These are phyloP conservation scores for Ophiothrix spiculata DNA, from an alignment of 35 echinoderm and acorn worm species.

Conservation along the genomic window DNA sequence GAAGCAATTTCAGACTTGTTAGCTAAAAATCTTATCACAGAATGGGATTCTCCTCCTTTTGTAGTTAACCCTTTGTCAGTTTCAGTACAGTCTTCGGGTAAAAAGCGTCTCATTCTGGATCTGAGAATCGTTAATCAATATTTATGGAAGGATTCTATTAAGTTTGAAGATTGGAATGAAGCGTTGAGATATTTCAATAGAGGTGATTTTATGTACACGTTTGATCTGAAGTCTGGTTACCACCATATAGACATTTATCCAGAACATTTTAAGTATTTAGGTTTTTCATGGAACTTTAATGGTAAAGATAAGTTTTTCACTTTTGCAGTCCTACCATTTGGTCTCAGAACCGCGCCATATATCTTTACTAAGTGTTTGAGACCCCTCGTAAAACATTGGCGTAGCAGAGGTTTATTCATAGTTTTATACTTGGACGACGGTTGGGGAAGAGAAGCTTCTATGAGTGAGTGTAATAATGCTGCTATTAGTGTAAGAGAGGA, in stretches of 20 bases:
- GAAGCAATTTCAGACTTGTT: slow-evolving; percentile 11
- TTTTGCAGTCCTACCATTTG: slow-evolving; percentile 37
- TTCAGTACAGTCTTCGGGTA: slow-evolving; percentile 14
- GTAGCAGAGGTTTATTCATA: slow-evolving; percentile 30
- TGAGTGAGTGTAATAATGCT: not conserved
- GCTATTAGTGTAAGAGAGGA: slow-evolving; percentile 20
- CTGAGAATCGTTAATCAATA: slow-evolving; percentile 42
- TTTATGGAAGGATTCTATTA: slow-evolving; percentile 25
- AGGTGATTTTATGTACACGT: slow-evolving; percentile 38
- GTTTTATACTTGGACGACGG: slow-evolving; percentile 39
- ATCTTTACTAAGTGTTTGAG: slow-evolving; percentile 33
- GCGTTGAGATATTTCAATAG: slow-evolving; percentile 13
- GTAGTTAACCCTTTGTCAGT: slow-evolving; percentile 29
- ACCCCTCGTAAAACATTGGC: slow-evolving; percentile 29
- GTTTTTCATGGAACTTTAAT: slow-evolving; percentile 35
- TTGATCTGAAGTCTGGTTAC: slow-evolving; percentile 43
- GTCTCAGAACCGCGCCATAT: slow-evolving; percentile 29
- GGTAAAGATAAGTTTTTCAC: slow-evolving; percentile 20
- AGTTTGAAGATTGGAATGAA: slow-evolving; percentile 27
- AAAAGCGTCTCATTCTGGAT: slow-evolving; percentile 45
- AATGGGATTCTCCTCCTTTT: slow-evolving; percentile 8
- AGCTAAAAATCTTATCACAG: not conserved
- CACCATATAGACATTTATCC: slow-evolving; percentile 40
- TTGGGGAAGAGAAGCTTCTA: not conserved
- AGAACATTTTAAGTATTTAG: slow-evolving; percentile 22